Evolutionary conservation across 2,888 invertebrate species (phyloP).

Genomic region (Dorcus hopei): DNA sequence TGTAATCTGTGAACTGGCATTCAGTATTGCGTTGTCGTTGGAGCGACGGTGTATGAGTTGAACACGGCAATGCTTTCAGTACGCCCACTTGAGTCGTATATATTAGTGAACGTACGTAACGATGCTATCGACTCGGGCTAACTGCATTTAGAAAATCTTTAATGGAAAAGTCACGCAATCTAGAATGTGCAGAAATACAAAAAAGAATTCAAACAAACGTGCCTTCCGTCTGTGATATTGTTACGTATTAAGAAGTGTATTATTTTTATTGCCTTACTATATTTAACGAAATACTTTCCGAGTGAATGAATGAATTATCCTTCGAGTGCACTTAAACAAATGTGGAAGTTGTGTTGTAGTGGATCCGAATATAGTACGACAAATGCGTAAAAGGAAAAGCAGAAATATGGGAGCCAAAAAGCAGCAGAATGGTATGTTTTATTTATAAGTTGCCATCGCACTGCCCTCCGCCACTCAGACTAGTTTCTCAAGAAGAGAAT

Average conservation of each 20-base stretch:
- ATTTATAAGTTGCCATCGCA: neutral
- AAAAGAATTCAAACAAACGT: neutral
- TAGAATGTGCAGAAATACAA: no score
- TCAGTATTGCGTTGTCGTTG: conserved; percentile 28
- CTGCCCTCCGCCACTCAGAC: neutral
- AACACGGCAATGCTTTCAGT: conserved; percentile 27
- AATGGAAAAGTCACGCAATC: no score
- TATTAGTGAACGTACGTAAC: conserved; percentile 23
- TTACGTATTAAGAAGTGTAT: no score
- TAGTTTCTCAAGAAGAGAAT: neutral
- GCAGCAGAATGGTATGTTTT: conserved; percentile 38
- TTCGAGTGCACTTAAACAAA: no score
- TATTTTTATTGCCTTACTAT: no score
- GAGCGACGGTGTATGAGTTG: conserved; percentile 9
- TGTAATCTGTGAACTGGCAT: conserved; percentile 39
- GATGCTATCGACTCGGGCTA: conserved; percentile 24
- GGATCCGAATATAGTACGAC: conserved; percentile 4
- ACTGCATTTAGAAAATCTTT: neutral
- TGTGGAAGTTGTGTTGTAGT: neutral
- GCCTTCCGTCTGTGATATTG: conserved; percentile 21
- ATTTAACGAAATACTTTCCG: no score
- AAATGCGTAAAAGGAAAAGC: conserved; percentile 36
- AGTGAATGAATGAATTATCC: no score
- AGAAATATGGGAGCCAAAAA: conserved; percentile 40
- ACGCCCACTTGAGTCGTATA: conserved; percentile 28